phyloP scores from a whole-genome alignment of 2,113 vertebrate genomes.

The Callionymus lyra region DNA sequence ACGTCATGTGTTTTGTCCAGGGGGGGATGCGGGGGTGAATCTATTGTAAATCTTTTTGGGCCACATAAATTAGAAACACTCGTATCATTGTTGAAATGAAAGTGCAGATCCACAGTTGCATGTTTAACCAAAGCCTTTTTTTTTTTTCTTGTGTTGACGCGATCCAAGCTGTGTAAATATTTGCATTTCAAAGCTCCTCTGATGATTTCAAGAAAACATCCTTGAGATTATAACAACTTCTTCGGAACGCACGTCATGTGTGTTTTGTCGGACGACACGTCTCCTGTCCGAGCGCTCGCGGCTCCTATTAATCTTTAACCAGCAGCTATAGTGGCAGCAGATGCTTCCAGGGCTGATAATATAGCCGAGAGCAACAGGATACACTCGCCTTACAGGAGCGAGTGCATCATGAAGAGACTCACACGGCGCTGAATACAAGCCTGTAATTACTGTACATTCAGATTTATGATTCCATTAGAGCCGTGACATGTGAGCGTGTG shows the following conservation, averaged over 20 bases:
- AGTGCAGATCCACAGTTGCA: slow-evolving; percentile 1
- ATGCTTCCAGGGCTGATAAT: slow-evolving; percentile 51
- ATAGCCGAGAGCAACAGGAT: slow-evolving; percentile 38
- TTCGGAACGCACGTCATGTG: too few species aligned
- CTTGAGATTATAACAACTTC: too few species aligned
- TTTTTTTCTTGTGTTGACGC: slow-evolving; percentile 7
- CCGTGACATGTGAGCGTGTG: too few species aligned
- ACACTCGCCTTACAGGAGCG: slow-evolving; percentile 8
- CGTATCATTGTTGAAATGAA: slow-evolving; percentile 4
- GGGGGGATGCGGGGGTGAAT: slow-evolving; percentile 15
- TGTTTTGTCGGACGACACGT: slow-evolving; percentile 11
- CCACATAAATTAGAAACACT: not conserved
- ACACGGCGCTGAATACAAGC: too few species aligned
- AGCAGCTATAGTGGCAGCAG: slow-evolving; percentile 34
- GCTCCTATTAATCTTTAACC: slow-evolving; percentile 70
- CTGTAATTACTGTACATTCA: too few species aligned
- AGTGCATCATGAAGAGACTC: too few species aligned
- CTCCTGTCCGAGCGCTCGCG: slow-evolving; percentile 18
- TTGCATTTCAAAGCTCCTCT: slow-evolving; percentile 12
- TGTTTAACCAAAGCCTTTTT: slow-evolving; percentile 12
- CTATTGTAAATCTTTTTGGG: slow-evolving; percentile 10
- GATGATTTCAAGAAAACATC: slow-evolving; percentile 1
- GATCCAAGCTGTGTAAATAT: slow-evolving; percentile 20
- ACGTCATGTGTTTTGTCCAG: slow-evolving; percentile 15
- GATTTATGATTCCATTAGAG: too few species aligned